Conservation (phyloP, 2,113 vertebrate genomes). For the Brachirus orientalis region DNA sequence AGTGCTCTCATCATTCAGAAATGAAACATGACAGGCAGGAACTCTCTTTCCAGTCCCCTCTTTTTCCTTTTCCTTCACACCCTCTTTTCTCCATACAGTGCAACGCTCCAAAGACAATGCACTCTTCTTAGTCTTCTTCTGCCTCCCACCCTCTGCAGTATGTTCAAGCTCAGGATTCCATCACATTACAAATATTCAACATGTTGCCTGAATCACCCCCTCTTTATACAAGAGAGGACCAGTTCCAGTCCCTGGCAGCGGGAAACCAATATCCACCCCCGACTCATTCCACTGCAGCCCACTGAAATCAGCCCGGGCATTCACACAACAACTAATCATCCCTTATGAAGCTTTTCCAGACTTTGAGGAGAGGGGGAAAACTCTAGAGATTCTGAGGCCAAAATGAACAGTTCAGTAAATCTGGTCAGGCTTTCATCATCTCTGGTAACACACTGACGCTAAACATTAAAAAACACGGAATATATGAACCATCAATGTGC, state of each 20-base stretch:
- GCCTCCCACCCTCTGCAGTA: slow-evolving; percentile 49
- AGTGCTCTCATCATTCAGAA: slow-evolving; percentile 52
- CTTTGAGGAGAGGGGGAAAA: slow-evolving; percentile 13
- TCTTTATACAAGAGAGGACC: slow-evolving; percentile 50
- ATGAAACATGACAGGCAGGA: slow-evolving; percentile 47
- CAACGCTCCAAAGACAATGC: slow-evolving; percentile 51
- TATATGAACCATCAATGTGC: slow-evolving; percentile 27
- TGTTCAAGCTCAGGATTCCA: slow-evolving; percentile 46
- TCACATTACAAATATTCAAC: slow-evolving; percentile 58
- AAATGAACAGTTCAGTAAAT: slow-evolving; percentile 48
- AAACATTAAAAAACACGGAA: slow-evolving; percentile 37
- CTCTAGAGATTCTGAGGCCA: slow-evolving; percentile 21
- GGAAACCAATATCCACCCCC: slow-evolving; percentile 53
- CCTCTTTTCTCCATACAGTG: slow-evolving; percentile 12
- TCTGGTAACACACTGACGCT: slow-evolving; percentile 26
- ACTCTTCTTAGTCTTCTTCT: slow-evolving; percentile 44
- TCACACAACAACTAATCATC: slow-evolving; percentile 45
- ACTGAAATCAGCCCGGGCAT: slow-evolving; percentile 44
- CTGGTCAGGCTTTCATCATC: slow-evolving; percentile 46
- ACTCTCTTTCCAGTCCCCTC: slow-evolving; percentile 41
- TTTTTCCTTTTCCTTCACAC: slow-evolving; percentile 41
- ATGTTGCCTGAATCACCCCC: slow-evolving; percentile 32
- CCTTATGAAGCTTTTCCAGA: slow-evolving; percentile 35
- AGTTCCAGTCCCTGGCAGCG: slow-evolving; percentile 46
- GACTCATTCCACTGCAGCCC: slow-evolving; percentile 61